Percentiles rank a stretch among this genome's conserved stretches.
Conservation (phyloP, 1,140 invertebrate species). For the Aphelenchoides fujianensis region DNA sequence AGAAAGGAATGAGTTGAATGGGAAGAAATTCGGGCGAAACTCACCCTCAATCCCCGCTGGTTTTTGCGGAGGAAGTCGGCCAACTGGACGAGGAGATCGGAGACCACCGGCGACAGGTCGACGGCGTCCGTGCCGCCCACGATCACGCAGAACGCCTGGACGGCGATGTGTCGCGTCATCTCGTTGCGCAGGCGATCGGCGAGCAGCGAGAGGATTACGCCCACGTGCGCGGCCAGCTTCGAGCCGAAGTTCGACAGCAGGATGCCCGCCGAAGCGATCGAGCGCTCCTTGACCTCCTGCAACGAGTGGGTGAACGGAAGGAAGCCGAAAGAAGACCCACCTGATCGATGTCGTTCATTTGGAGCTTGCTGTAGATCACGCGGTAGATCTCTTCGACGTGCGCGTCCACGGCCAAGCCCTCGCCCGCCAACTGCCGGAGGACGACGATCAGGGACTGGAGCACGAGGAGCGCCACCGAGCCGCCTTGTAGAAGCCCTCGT, state of each 20-base stretch:
- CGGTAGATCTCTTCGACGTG: constrained; percentile 31
- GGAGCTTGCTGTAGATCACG: constrained; percentile 39
- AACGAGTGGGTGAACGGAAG: too few relatives aligned
- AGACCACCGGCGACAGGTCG: constrained; percentile 67
- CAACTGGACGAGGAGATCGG: constrained; percentile 81
- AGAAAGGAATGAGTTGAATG: too few relatives aligned
- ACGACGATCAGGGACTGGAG: constrained; percentile 90
- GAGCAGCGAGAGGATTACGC: constrained; percentile 75
- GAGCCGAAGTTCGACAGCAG: constrained; percentile 42
- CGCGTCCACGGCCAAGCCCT: neutral
- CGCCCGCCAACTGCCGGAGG: constrained; percentile 64
- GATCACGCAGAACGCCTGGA: constrained; percentile 72
- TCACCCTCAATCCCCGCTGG: constrained; percentile 75
- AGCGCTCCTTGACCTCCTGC: constrained; percentile 49
- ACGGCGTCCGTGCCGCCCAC: constrained; percentile 64
- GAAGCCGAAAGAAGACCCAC: constrained; percentile 58
- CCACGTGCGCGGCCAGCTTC: constrained; percentile 29
- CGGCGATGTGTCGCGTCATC: constrained; percentile 89
- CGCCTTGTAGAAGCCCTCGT: constrained; percentile 95
- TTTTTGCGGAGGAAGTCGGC: constrained; percentile 93
- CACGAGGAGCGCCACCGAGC: constrained; percentile 85
- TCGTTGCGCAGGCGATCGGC: constrained; percentile 90
- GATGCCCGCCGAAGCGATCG: constrained; percentile 46
- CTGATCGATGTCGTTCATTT: constrained; percentile 70
- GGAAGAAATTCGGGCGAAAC: too few relatives aligned